Percentiles rank a stretch among this genome's conserved stretches.
phyloP scores from a whole-genome alignment of 2,888 invertebrate genomes.

The Entomobrya multifasciata region DNA sequence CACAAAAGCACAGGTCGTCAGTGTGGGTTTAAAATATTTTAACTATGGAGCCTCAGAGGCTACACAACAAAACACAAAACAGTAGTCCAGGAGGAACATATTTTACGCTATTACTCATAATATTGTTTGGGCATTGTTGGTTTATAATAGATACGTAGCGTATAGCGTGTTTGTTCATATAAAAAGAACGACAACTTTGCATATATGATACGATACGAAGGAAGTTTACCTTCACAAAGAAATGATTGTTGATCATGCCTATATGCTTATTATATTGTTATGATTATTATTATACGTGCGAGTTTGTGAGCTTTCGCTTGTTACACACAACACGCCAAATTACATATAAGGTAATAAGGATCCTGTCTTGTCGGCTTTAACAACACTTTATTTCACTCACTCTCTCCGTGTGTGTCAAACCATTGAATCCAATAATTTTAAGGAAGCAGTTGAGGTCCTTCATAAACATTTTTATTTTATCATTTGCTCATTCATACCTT shows the following conservation, averaged over 20 bases:
- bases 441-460: slow-evolving; percentile 48
- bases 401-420: slow-evolving; percentile 20
- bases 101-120: slow-evolving; percentile 35
- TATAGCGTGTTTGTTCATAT: too few species aligned
- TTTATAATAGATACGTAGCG: too few species aligned
- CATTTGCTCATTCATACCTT: slow-evolving; percentile 28
- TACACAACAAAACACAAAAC: slow-evolving; percentile 33
- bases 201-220: too few species aligned
- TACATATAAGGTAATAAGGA: slow-evolving; percentile 3
- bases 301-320: slow-evolving; percentile 35
- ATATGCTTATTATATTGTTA: slow-evolving; percentile 47
- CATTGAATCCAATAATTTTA: slow-evolving; percentile 21
- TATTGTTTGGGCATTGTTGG: slow-evolving; percentile 8
- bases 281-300: slow-evolving; percentile 55
- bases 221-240: too few species aligned
- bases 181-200: too few species aligned
- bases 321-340: slow-evolving; percentile 25
- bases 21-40: too few species aligned
- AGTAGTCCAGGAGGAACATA: slow-evolving; percentile 44
- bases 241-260: slow-evolving; percentile 55
- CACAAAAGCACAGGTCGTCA: slow-evolving; percentile 53
- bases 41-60: slow-evolving; percentile 36
- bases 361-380: slow-evolving; percentile 21
- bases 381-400: slow-evolving; percentile 37
- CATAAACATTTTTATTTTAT: slow-evolving; percentile 37